phyloP scores from a whole-genome alignment of 92 coral and sea anemone species.

The Montipora capitata region DNA sequence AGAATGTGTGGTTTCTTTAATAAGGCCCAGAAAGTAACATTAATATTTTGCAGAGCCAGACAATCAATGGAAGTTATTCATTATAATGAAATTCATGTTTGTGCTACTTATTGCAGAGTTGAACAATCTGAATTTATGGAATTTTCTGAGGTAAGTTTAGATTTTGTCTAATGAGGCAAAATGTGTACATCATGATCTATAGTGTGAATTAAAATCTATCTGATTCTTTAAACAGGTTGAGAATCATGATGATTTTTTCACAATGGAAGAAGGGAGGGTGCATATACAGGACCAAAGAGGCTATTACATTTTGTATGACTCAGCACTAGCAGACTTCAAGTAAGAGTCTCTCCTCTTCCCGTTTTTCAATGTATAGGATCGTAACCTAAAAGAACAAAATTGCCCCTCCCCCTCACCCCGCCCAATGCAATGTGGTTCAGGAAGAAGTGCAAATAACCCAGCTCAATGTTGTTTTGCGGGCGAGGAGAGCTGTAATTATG shows the following conservation, averaged over 20 bases:
- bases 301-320: slow-evolving; percentile 88
- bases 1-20: too few species aligned
- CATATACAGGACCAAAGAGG: slow-evolving; percentile 99
- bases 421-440: too few species aligned
- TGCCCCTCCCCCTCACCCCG: too few species aligned
- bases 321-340: slow-evolving; percentile 92
- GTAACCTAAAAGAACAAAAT: too few species aligned
- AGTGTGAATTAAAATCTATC: background rate
- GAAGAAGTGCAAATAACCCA: too few species aligned
- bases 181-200: too few species aligned
- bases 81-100: background rate
- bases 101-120: slow-evolving; percentile 69
- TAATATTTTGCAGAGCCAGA: background rate
- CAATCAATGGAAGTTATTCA: background rate
- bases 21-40: too few species aligned
- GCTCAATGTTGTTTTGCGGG: too few species aligned
- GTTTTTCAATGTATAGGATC: too few species aligned
- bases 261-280: slow-evolving; percentile 95
- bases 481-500: too few species aligned
- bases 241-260: slow-evolving; percentile 95
- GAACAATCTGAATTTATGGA: slow-evolving; percentile 98
- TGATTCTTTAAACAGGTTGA: slow-evolving; percentile 76
- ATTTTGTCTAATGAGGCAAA: background rate
- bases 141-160: slow-evolving; percentile 89
- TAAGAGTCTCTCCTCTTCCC: slow-evolving; percentile 33